Evolutionary conservation across 2,797 vertebrate genomes (phyloP), one percentile per base, ranked within the genome.

Genomic region (Sternotherus odoratus): DNA sequence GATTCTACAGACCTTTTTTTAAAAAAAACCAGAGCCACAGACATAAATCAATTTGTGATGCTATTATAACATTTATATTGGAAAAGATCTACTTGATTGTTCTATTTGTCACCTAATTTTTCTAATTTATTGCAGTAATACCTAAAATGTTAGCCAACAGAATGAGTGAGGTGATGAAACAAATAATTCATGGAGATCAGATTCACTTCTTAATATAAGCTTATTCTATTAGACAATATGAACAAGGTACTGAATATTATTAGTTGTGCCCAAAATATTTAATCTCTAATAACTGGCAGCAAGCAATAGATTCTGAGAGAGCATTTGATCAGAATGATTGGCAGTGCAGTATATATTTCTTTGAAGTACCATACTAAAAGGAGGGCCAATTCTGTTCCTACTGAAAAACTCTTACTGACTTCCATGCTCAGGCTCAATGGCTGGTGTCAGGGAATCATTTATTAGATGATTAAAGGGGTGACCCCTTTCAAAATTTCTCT

Each of bases 41-140:
- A 81, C 7, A 13, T 90, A 85, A 77, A 77, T 57, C 43, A 60
- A 28, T 75, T 74, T 87, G n/a, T 85, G 79, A 78, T 74, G 48
- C 36, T 86, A 91, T 80, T 93, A 85, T 97, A 95, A 86, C 12
- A 83, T 88, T 94, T 78, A 5, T 94, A 91, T 94, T 88, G 89
- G 94, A 97, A 96, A 95, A 96, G 28, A 72, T 86, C 69, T 94
- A 86, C 56, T 56, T 87, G 75, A 82, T 75, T 96, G 84, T 91
- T 97, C 87, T 96, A 93, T 24, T 79, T 95, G 87, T 86, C 80
- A 88, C 51, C 51, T 81, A 92, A 91, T 95, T 96, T 92, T 89
- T 79, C 88, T 96, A 69, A 95, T 93, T 90, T 91, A 86, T 91
- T 90, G 79, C 79, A 95, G 91, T 90, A 95, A 94, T 81, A 88